Percentiles rank a stretch among this genome's conserved stretches.
Conservation (phyloP, 2,113 vertebrate species). For the Osmerus mordax region DNA sequence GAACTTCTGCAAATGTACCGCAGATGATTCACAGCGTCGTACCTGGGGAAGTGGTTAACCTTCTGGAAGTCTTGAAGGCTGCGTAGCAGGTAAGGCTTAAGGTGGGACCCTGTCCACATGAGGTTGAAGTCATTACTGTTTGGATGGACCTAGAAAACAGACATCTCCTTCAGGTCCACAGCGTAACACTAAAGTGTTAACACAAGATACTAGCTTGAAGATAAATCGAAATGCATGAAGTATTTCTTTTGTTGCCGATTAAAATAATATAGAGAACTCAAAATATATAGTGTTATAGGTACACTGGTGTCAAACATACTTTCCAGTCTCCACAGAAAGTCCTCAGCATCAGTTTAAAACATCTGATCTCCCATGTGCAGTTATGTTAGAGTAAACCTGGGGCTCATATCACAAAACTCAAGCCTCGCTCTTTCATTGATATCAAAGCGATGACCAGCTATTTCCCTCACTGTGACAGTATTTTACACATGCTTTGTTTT, state of each 20-base stretch:
- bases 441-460: conserved; percentile 35
- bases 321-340: too few relatives aligned
- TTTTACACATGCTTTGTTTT: conserved; percentile 46
- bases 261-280: too few relatives aligned
- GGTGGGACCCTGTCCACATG: conserved; percentile 97
- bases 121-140: conserved; percentile 93
- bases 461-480: conserved; percentile 47
- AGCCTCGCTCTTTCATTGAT: conserved; percentile 23
- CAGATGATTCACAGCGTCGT: conserved; percentile 25
- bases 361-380: too few relatives aligned
- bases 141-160: conserved; percentile 79
- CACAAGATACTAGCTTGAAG: too few relatives aligned
- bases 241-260: too few relatives aligned
- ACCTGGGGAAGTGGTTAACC: conserved; percentile 98
- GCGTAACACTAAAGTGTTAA: too few relatives aligned
- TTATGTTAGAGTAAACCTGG: too few relatives aligned
- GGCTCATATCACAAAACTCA: conserved; percentile 2
- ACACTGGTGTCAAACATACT: too few relatives aligned
- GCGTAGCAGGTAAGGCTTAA: conserved; percentile 89
- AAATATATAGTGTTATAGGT: too few relatives aligned
- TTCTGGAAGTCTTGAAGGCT: conserved; percentile 92
- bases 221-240: too few relatives aligned
- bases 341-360: too few relatives aligned
- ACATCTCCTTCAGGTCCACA: neutral
- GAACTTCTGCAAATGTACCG: conserved; percentile 23